phyloP scores from a whole-genome alignment of 2,797 vertebrate genomes.

The Lacerta bilineata region DNA sequence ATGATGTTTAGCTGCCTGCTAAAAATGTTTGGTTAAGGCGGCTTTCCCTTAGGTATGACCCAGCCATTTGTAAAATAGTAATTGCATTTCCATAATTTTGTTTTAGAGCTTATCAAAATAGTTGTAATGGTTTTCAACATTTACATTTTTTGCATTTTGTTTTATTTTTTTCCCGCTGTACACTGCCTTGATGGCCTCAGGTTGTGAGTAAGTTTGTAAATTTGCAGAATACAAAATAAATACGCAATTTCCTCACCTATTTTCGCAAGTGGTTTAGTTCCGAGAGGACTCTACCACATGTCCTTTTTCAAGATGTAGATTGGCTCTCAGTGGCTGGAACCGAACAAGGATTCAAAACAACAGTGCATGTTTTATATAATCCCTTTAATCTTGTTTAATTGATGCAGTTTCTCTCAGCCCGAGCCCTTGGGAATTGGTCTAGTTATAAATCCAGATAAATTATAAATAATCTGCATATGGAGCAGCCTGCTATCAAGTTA shows the following conservation, averaged over 20 bases:
- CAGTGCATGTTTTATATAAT: neutral
- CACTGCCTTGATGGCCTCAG: too few species aligned
- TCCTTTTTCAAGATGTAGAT: neutral
- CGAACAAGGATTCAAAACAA: neutral
- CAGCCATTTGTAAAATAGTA: too few species aligned
- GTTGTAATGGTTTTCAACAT: too few species aligned
- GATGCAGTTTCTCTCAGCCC: neutral
- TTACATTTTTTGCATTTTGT: too few species aligned
- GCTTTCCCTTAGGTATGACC: too few species aligned
- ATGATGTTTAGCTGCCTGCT: too few species aligned
- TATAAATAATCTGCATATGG: conserved; percentile 2
- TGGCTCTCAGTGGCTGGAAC: neutral
- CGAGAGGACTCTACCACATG: neutral
- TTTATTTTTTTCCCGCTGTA: too few species aligned
- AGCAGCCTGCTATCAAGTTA: neutral
- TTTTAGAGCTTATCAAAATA: too few species aligned
- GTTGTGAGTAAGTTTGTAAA: too few species aligned
- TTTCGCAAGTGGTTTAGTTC: neutral
- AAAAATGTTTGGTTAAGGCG: too few species aligned
- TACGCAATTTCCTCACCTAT: neutral
- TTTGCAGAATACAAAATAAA: too few species aligned
- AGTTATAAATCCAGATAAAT: conserved; percentile 5
- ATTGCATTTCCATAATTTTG: too few species aligned
- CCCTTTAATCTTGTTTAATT: conserved; percentile 21
- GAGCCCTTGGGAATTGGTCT: neutral